A percentile compares a stretch with the other conserved stretches of the same genome.
Conservation (phyloP, 2,888 invertebrate species). For the Allophyes oxyacanthae region DNA sequence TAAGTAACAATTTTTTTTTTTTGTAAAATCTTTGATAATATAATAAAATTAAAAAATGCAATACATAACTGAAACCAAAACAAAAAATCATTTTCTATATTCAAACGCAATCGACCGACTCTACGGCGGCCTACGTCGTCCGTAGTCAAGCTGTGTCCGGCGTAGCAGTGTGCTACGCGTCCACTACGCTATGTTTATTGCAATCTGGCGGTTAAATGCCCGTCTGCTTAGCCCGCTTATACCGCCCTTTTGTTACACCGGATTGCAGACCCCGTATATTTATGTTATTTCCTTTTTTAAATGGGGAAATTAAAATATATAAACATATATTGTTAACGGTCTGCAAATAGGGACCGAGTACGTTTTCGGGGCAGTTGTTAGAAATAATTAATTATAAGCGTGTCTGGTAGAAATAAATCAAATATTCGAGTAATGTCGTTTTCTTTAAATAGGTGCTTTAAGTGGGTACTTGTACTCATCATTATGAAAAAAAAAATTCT, state of each 20-base stretch:
- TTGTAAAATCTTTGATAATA: too few species aligned
- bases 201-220: constrained; percentile 87
- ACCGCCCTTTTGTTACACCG: constrained; percentile 76
- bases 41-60: too few species aligned
- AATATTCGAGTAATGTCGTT: too few species aligned
- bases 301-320: constrained; percentile 48
- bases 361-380: constrained; percentile 11
- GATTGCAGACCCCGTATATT: constrained; percentile 66
- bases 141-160: constrained; percentile 82
- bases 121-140: constrained; percentile 63
- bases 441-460: too few species aligned
- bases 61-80: too few species aligned
- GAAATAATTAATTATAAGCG: constrained; percentile 1
- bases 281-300: constrained; percentile 58
- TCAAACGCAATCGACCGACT: constrained; percentile 45
- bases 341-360: constrained; percentile 13
- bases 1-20: too few species aligned
- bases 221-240: constrained; percentile 82
- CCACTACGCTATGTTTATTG: constrained; percentile 86
- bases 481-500: too few species aligned
- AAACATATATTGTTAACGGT: constrained; percentile 25
- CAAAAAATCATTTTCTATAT: too few species aligned
- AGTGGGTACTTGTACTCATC: too few species aligned
- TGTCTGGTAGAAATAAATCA: too few species aligned
- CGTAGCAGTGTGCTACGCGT: constrained; percentile 78